These are phyloP conservation scores for Papilio gigon DNA, from an alignment of 2,888 invertebrate species.

Conservation along the genomic window DNA sequence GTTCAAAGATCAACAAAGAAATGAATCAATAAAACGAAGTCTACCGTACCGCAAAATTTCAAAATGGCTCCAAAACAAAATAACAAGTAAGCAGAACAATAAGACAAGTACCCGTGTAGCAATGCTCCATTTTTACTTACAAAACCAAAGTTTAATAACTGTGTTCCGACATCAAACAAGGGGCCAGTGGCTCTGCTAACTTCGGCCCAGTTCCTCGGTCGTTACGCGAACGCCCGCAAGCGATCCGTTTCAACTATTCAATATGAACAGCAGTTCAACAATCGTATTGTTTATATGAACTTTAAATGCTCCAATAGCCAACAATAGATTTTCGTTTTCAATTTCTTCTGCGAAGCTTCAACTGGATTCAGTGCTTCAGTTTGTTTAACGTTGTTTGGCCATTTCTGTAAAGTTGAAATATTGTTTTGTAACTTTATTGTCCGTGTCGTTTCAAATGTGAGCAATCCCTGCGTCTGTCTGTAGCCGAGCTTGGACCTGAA, in stretches of 20 bases:
- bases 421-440: constrained; percentile 5
- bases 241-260: constrained; percentile 45
- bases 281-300: constrained; percentile 49
- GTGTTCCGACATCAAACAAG: constrained; percentile 46
- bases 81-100: constrained; percentile 31
- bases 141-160: constrained; percentile 43
- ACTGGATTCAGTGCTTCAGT: not conserved
- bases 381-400: constrained; percentile 9
- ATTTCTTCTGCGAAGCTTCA: constrained; percentile 12
- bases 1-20: not conserved
- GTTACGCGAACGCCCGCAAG: constrained; percentile 46
- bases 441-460: not conserved
- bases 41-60: not conserved
- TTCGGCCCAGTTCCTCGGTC: constrained; percentile 48
- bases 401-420: constrained; percentile 7
- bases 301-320: constrained; percentile 41
- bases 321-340: constrained; percentile 39
- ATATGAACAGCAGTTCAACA: constrained; percentile 46
- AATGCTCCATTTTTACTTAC: constrained; percentile 37
- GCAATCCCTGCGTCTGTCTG: not conserved
- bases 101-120: constrained; percentile 23
- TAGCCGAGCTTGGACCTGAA: too few species aligned
- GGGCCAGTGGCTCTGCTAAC: constrained; percentile 26
- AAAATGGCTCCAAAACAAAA: constrained; percentile 22
- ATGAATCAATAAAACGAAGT: constrained; percentile 1